These are phyloP conservation scores for Procavia capensis DNA, from an alignment of 2,113 vertebrate genomes.

Conservation along the genomic window DNA sequence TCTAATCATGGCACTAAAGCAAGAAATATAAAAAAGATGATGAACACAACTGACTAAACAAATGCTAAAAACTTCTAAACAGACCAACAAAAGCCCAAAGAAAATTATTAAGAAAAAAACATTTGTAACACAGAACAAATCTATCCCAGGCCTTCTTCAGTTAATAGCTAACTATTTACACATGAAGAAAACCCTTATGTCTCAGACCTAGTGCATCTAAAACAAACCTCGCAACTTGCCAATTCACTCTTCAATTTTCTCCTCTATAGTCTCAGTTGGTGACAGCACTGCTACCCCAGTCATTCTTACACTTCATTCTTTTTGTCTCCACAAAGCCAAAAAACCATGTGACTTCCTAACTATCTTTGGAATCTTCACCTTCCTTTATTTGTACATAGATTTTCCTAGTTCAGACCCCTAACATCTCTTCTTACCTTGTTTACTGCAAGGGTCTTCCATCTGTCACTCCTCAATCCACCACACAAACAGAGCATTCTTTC, in stretches of 20 bases:
- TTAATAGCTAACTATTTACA: not conserved
- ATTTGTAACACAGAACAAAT: constrained; percentile 13
- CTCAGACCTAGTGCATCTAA: not conserved
- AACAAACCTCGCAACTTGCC: not conserved
- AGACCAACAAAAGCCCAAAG: not conserved
- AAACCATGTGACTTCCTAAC: not conserved
- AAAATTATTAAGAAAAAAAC: not conserved
- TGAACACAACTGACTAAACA: not conserved
- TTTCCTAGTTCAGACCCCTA: not conserved
- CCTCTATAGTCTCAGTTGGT: not conserved
- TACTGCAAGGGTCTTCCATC: constrained; percentile 6
- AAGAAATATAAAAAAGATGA: constrained; percentile 15
- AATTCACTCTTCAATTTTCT: not conserved
- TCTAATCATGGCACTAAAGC: constrained; percentile 17
- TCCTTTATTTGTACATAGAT: not conserved
- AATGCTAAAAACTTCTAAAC: constrained; percentile 29
- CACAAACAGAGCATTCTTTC: not conserved
- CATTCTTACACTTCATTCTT: not conserved
- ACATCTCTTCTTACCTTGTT: not conserved
- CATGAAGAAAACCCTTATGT: constrained; percentile 19
- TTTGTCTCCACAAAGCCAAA: not conserved
- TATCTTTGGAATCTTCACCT: not conserved
- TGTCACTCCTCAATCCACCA: not conserved
- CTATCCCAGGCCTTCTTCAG: not conserved
- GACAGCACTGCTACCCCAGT: not conserved